These are phyloP conservation scores for Pangasianodon hypophthalmus DNA, from an alignment of 2,113 vertebrate genomes.

Conservation along the genomic window DNA sequence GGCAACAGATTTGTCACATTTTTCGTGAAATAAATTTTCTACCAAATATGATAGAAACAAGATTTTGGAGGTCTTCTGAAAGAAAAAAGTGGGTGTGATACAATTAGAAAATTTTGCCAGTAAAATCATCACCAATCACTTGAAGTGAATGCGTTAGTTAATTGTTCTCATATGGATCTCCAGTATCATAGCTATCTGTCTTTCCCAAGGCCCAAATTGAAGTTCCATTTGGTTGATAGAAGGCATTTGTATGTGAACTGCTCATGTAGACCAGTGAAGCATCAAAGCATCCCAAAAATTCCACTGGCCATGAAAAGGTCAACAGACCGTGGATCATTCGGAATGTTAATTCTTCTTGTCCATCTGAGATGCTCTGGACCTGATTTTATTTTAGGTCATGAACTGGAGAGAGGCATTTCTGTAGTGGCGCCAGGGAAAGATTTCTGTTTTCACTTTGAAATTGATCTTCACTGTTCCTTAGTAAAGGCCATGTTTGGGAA, in stretches of 20 bases:
- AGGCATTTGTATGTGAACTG: background rate
- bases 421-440: background rate
- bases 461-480: constrained; percentile 11
- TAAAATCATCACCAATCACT: constrained; percentile 15
- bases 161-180: background rate
- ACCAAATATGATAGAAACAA: constrained; percentile 8
- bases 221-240: constrained; percentile 3
- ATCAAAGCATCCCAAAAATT: constrained; percentile 31
- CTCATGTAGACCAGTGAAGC: background rate
- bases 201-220: background rate
- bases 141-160: background rate
- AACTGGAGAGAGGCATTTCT: constrained; percentile 23
- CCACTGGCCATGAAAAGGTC: constrained; percentile 29
- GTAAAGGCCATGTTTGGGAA: constrained; percentile 3
- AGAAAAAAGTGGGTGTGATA: background rate
- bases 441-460: constrained; percentile 37
- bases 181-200: background rate
- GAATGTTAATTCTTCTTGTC: constrained; percentile 39
- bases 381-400: constrained; percentile 24
- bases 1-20: background rate
- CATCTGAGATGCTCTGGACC: constrained; percentile 32
- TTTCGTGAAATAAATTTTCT: background rate
- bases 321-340: constrained; percentile 31
- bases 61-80: background rate
- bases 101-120: constrained; percentile 14